A percentile compares a stretch with the other conserved stretches of the same genome.
Conservation (phyloP, 2,113 vertebrate species). For the Bubo bubo region DNA sequence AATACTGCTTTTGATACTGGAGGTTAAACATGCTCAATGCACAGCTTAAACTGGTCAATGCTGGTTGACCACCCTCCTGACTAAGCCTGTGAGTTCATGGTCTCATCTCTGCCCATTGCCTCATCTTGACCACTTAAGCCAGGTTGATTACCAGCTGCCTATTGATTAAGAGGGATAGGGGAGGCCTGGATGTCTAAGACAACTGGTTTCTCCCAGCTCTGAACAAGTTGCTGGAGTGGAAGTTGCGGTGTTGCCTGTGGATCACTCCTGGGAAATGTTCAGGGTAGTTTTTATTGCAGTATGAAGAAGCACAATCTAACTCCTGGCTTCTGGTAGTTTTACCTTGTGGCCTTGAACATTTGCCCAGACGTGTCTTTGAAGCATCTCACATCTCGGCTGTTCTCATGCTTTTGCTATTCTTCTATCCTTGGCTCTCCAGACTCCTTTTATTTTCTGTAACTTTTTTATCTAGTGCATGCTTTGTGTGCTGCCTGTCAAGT, state of each 20-base stretch:
- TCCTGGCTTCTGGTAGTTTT: not conserved
- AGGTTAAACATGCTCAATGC: not conserved
- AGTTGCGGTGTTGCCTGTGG: not conserved
- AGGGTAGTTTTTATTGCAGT: not conserved
- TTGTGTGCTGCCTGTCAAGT: not conserved
- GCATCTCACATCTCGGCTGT: not conserved
- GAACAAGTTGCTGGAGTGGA: not conserved
- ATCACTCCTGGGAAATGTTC: not conserved
- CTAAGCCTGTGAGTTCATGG: not conserved
- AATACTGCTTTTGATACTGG: not conserved
- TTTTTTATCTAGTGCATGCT: not conserved
- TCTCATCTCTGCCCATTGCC: not conserved
- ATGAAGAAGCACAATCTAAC: not conserved
- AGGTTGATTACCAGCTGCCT: not conserved
- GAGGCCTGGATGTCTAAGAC: not conserved
- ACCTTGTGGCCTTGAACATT: not conserved
- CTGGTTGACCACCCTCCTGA: not conserved
- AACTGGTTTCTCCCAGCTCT: not conserved
- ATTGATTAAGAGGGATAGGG: not conserved
- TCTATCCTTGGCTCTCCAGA: not conserved
- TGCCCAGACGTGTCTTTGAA: slow-evolving; percentile 33
- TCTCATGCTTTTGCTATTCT: slow-evolving; percentile 34
- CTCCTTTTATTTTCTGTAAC: slow-evolving; percentile 26
- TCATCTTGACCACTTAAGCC: not conserved
- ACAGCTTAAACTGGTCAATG: rapidly evolving